Conservation (phyloP, 37 sponge, comb jelly and placozoan species). For the Bolinopsis microptera region DNA sequence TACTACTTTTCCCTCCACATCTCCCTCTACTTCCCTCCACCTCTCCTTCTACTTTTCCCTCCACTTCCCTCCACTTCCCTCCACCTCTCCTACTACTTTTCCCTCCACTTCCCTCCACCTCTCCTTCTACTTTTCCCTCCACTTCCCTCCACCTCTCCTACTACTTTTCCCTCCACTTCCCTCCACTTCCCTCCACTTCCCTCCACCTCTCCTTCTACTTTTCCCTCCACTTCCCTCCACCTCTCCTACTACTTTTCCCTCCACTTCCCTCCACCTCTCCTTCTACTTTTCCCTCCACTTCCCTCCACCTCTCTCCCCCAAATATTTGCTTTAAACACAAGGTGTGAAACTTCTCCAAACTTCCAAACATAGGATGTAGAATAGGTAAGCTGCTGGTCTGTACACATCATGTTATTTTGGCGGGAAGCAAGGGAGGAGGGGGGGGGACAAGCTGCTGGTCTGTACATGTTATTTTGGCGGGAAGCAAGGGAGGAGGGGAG, state of each 20-base stretch:
- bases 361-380: neutral
- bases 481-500: no score
- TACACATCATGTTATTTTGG: neutral
- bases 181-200: neutral
- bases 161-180: no score
- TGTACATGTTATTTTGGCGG: neutral
- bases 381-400: neutral
- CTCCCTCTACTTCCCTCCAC: no score
- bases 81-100: no score
- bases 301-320: neutral
- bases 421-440: no score
- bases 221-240: neutral
- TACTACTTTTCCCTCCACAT: no score
- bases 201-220: neutral
- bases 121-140: no score
- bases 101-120: neutral
- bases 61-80: no score
- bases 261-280: neutral
- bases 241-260: neutral
- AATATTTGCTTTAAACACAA: neutral
- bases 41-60: no score
- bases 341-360: neutral
- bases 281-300: neutral
- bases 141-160: no score
- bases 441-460: neutral